Conservation (phyloP, 2,113 vertebrate species). For the Megaleporinus macrocephalus region DNA sequence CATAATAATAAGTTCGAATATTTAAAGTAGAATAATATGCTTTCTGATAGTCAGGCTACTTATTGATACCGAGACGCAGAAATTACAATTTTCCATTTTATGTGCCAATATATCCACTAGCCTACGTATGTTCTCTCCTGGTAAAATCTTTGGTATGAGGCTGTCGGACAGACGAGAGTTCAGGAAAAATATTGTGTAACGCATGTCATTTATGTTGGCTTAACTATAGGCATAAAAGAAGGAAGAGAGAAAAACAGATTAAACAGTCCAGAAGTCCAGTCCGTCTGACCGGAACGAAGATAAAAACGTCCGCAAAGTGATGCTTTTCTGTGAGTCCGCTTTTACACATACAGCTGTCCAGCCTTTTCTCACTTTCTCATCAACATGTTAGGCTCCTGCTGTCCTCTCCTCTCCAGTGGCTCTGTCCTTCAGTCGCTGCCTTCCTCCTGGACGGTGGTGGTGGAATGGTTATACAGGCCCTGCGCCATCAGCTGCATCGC, state of each 20-base stretch:
- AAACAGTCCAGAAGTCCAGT: neutral
- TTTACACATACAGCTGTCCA: neutral
- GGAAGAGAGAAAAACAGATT: neutral
- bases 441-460: conserved; percentile 88
- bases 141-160: conserved; percentile 95
- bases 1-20: conserved; percentile 57
- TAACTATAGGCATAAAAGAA: conserved; percentile 14
- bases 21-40: conserved; percentile 22
- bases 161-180: conserved; percentile 57
- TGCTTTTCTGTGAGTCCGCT: neutral
- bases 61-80: neutral
- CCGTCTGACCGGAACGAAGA: neutral
- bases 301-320: neutral
- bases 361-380: neutral
- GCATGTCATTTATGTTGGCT: conserved; percentile 48
- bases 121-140: conserved; percentile 51
- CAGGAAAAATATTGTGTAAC: neutral
- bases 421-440: conserved; percentile 80
- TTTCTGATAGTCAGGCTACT: conserved; percentile 18
- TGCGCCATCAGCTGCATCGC: conserved; percentile 89
- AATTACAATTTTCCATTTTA: conserved; percentile 11
- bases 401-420: neutral
- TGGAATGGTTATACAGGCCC: conserved; percentile 90
- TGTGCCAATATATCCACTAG: neutral
- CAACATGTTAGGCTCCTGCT: conserved; percentile 59